phyloP scores from a whole-genome alignment of 2,797 vertebrate genomes.

The Mormyrus proboscirostris region DNA sequence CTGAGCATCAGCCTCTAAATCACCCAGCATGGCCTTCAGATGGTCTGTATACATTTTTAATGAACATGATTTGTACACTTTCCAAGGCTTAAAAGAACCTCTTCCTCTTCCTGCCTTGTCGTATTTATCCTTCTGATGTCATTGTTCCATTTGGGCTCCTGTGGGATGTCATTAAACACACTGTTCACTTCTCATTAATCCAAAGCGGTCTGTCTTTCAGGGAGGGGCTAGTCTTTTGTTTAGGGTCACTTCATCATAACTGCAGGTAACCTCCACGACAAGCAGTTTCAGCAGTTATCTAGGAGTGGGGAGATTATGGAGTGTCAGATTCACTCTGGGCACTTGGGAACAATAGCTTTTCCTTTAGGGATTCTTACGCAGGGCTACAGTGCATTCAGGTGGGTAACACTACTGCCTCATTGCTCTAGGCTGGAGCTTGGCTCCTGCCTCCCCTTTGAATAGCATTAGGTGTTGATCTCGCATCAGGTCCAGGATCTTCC shows the following conservation, averaged over 20 bases:
- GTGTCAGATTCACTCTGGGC: background rate
- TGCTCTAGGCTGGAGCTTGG: background rate
- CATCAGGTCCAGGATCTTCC: background rate
- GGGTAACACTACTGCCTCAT: background rate
- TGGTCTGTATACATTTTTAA: constrained; percentile 16
- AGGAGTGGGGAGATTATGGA: background rate
- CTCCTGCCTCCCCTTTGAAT: background rate
- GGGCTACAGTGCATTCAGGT: background rate
- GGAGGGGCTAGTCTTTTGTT: background rate
- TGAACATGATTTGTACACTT: constrained; percentile 11
- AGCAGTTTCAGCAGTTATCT: background rate
- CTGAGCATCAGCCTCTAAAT: background rate
- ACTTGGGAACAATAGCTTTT: background rate
- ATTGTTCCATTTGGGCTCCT: background rate
- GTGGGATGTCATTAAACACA: background rate
- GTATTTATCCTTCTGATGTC: background rate
- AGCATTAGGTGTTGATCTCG: background rate
- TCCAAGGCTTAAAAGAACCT: background rate
- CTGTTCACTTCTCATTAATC: background rate
- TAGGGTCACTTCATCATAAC: background rate
- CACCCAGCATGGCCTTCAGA: constrained; percentile 2
- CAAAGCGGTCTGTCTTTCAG: background rate
- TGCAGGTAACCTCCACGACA: background rate
- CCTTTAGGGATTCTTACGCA: background rate
- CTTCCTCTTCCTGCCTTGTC: background rate